A percentile compares a stretch with the other conserved stretches of the same genome.
These are phyloP conservation scores for Drosophila kuntzei DNA, from an alignment of 2,888 invertebrate species.

Conservation along the genomic window DNA sequence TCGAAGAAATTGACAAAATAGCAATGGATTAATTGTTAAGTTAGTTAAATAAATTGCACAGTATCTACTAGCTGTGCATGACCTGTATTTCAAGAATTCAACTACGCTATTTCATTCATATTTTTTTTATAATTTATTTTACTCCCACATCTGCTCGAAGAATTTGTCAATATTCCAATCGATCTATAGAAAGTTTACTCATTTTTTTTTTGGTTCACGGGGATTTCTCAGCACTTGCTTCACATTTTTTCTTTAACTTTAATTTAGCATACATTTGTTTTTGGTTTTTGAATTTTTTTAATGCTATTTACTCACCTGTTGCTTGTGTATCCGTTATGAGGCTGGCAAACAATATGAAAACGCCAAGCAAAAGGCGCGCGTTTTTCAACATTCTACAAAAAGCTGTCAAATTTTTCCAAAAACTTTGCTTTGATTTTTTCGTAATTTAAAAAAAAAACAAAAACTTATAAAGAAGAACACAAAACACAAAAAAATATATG, in stretches of 20 bases:
- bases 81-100: too few species aligned
- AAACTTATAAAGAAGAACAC: neutral
- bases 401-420: slow-evolving; percentile 17
- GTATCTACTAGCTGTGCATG: neutral
- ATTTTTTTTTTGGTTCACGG: neutral
- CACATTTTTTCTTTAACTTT: slow-evolving; percentile 5
- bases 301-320: slow-evolving; percentile 63
- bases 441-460: neutral
- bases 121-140: neutral
- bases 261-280: slow-evolving; percentile 1
- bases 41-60: neutral
- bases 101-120: too few species aligned
- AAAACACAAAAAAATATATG: slow-evolving; percentile 2
- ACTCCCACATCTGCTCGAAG: slow-evolving; percentile 2
- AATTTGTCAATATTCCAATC: slow-evolving; percentile 5
- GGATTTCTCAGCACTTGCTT: neutral
- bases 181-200: slow-evolving; percentile 12
- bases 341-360: slow-evolving; percentile 59
- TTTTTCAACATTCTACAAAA: slow-evolving; percentile 58
- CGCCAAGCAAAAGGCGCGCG: slow-evolving; percentile 56
- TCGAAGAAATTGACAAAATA: too few species aligned
- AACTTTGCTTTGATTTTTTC: slow-evolving; percentile 3
- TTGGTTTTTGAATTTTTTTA: neutral
- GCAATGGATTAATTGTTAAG: neutral
- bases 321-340: slow-evolving; percentile 60